A percentile compares a stretch with the other conserved stretches of the same genome.
Conservation (phyloP, 1,140 invertebrate genomes). For the Drosophila varians region DNA sequence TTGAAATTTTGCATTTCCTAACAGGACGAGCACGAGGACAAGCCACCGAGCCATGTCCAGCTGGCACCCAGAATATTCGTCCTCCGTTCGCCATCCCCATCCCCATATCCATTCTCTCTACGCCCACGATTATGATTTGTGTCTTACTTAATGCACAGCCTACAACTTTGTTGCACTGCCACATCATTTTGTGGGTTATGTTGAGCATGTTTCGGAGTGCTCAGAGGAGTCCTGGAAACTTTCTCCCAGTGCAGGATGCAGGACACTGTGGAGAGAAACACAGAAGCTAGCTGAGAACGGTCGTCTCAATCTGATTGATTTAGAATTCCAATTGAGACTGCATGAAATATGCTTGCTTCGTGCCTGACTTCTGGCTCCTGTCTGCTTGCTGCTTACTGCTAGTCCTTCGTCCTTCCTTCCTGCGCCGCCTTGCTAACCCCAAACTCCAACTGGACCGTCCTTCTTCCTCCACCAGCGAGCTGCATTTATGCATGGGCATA, state of each 20-base stretch:
- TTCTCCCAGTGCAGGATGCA: too few species aligned
- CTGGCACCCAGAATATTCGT: constrained; percentile 9
- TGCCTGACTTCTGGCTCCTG: constrained; percentile 53
- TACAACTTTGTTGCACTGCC: constrained; percentile 12
- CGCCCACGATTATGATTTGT: constrained; percentile 81
- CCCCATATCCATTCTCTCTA: not conserved
- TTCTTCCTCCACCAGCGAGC: constrained; percentile 3
- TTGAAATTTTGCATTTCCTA: constrained; percentile 81
- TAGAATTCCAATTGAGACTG: constrained; percentile 83
- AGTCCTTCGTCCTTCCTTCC: constrained; percentile 20
- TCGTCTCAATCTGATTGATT: constrained; percentile 83
- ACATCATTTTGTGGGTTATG: too few species aligned
- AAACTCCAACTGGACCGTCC: not conserved
- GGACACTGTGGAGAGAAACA: not conserved
- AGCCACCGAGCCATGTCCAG: constrained; percentile 40
- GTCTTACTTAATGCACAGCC: constrained; percentile 82
- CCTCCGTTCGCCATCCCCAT: not conserved
- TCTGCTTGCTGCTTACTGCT: constrained; percentile 31
- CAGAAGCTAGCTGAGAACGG: constrained; percentile 28
- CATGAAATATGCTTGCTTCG: constrained; percentile 80
- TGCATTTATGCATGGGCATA: constrained; percentile 76
- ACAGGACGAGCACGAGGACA: constrained; percentile 32
- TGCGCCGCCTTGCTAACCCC: not conserved
- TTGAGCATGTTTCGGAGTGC: not conserved
- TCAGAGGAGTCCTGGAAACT: not conserved